Evolutionary conservation across 2,797 vertebrate genomes (phyloP).

Genomic region (Cyclura pinguis): DNA sequence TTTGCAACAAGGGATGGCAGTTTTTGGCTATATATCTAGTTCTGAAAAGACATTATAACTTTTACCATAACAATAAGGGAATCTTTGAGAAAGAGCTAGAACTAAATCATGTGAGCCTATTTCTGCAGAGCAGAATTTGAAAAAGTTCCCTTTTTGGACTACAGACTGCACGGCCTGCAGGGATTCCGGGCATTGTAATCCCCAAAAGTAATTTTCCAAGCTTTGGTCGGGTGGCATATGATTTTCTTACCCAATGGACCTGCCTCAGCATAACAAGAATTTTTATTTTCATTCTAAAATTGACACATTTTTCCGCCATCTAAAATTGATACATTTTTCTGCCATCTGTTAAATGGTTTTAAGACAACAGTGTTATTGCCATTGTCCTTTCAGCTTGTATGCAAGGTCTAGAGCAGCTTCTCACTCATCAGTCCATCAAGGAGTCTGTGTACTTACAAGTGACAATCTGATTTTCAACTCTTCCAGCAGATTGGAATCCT

Average conservation of each 20-base stretch:
- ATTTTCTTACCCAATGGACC: too few species aligned
- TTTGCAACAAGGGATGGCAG: not conserved
- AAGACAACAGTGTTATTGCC: not conserved
- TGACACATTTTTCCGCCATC: not conserved
- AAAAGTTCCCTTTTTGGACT: too few species aligned
- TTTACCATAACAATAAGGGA: too few species aligned
- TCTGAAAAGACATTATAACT: not conserved
- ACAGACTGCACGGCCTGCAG: too few species aligned
- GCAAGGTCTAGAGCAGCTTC: not conserved
- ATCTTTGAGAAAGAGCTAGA: not conserved
- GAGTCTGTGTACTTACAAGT: not conserved
- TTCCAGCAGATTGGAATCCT: not conserved
- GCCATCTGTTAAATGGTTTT: not conserved
- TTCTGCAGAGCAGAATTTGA: too few species aligned
- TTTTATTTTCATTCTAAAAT: not conserved
- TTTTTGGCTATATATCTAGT: not conserved
- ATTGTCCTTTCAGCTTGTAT: not conserved
- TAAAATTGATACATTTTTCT: not conserved
- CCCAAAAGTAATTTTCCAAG: too few species aligned
- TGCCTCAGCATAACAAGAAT: not conserved
- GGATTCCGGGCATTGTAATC: too few species aligned
- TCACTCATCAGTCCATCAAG: not conserved
- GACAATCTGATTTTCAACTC: not conserved
- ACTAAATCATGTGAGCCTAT: not conserved
- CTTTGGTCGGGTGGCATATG: too few species aligned